Evolutionary conservation across 2,888 invertebrate species (phyloP).

Genomic region (Cremastinae sp.): DNA sequence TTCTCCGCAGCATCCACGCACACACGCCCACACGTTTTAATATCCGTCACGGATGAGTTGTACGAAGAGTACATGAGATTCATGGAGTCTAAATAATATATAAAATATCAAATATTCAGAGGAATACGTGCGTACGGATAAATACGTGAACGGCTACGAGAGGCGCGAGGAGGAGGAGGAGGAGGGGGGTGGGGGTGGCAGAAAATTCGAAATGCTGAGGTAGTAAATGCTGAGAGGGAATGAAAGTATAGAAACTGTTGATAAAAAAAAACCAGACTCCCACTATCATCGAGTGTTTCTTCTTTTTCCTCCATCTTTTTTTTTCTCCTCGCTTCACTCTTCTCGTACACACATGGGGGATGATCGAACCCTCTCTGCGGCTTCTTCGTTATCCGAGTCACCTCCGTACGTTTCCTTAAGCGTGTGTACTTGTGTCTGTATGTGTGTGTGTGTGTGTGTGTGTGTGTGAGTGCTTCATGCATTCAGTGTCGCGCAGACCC

Average conservation of each 20-base stretch:
- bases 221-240: slow-evolving; percentile 19
- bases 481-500: slow-evolving; percentile 47
- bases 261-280: slow-evolving; percentile 9
- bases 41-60: too few species aligned
- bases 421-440: neutral
- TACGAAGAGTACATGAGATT: too few species aligned
- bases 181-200: slow-evolving; percentile 2
- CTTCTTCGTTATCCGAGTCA: slow-evolving; percentile 17
- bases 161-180: neutral
- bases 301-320: slow-evolving; percentile 24
- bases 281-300: slow-evolving; percentile 34
- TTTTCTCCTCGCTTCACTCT: slow-evolving; percentile 42
- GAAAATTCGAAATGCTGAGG: slow-evolving; percentile 20
- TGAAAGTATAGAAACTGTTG: slow-evolving; percentile 17
- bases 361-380: slow-evolving; percentile 60
- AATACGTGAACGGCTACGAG: slow-evolving; percentile 4
- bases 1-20: too few species aligned
- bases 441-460: neutral
- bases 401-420: neutral
- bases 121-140: slow-evolving; percentile 13
- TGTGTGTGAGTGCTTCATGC: slow-evolving; percentile 26
- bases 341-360: slow-evolving; percentile 18
- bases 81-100: too few species aligned
- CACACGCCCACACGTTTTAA: too few species aligned
- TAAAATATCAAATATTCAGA: too few species aligned